Base-by-base conservation (phyloP, 2,113 vertebrate genomes). In the Callorhinus ursinus region DNA sequence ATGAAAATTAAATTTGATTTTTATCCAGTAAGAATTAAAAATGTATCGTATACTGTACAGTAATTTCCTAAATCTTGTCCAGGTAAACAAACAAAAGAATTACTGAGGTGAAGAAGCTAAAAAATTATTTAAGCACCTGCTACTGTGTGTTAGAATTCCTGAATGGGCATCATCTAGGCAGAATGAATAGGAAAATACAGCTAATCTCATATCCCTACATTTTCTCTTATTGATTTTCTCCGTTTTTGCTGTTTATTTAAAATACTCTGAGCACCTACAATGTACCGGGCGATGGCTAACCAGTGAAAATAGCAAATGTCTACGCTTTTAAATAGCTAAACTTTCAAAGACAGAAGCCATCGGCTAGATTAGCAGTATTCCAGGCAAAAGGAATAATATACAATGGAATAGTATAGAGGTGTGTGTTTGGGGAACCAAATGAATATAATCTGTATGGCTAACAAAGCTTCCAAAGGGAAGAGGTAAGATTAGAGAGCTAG, bases 1-100 rank as follows among this genome's bases (percentile, higher is more conserved):
- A 97, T 95, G 93, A 98, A 95, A 84, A 26, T 42, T 96, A 93
- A 98, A 96, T 96, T 91, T 49, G 3, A 79, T 31, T 84, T 93
- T 39, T 42, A 0, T 98, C 55, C 91, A 95, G 63, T 93, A 95
- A 97, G 72, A 94, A 98, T 95, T 94, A 93, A 97, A 98, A 65
- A 69, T 93, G 71, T 96, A 97, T 96, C 92, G 90, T 85, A 76
- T 33, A 90, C 31, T 18, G 22, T 76, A 77, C 7, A 77, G 12
- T 67, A 74, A 94, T 88, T 96, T 96, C 95, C 61, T 93, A 96
- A 92, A 92, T 51, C 61, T 63, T 76, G 49, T 88, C 94, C 76
- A 71, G 22, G 33, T 94, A 65, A 95, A 36, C 14, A 96, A 94
- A 21, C 4, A 97, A 72, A 83, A 92, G 98, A 91, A 22, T 3